These are phyloP conservation scores for Schizopygopsis pylzovi DNA, from an alignment of 2,797 vertebrate genomes.

Conservation along the genomic window DNA sequence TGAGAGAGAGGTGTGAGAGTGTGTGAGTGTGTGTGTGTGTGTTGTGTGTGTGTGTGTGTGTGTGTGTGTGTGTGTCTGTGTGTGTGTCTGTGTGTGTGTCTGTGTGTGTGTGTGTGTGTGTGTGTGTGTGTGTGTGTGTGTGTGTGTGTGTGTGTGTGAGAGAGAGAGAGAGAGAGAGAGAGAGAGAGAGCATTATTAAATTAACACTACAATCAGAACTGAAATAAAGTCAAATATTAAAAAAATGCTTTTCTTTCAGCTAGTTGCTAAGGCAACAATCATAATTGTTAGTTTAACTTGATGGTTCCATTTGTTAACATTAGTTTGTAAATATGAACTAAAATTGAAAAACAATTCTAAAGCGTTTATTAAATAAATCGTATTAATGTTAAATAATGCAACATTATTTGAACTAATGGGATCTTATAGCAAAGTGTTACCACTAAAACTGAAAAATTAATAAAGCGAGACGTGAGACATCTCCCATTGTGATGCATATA, in stretches of 20 bases:
- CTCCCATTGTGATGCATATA: neutral
- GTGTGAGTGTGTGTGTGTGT: no score
- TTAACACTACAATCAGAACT: neutral
- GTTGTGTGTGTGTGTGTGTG: no score
- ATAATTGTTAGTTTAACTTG: neutral
- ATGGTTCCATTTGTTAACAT: neutral
- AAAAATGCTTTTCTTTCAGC: neutral
- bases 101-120: no score
- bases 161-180: no score
- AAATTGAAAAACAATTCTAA: neutral
- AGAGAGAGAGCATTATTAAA: neutral
- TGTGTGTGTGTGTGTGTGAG: no score
- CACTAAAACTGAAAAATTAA: no score
- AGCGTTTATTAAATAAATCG: neutral
- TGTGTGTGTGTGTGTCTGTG: no score
- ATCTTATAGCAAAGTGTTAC: neutral
- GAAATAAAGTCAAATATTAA: neutral
- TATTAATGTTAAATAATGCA: neutral
- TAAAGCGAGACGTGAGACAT: no score
- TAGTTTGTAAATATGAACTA: neutral
- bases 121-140: no score
- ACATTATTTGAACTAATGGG: neutral
- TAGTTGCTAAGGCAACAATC: neutral
- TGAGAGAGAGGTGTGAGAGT: no score
- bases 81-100: no score